A percentile compares a stretch with the other conserved stretches of the same genome.
phyloP scores from a whole-genome alignment of 1,140 invertebrate genomes.

The Heliconius hermathena region DNA sequence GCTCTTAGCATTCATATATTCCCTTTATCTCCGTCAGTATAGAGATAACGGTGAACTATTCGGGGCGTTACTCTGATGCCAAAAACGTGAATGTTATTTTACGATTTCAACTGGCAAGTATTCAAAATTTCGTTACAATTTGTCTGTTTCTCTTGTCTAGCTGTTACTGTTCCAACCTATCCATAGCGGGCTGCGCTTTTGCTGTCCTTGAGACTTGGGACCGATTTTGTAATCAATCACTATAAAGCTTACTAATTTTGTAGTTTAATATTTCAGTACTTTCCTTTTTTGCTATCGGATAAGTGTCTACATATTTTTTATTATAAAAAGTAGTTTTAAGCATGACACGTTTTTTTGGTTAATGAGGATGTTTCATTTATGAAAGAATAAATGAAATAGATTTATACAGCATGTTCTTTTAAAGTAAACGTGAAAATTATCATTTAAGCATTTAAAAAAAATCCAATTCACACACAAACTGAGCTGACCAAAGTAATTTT shows the following conservation, averaged over 20 bases:
- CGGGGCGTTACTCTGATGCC: constrained; percentile 27
- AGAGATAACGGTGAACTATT: constrained; percentile 22
- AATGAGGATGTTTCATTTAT: neutral
- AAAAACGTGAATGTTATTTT: constrained; percentile 37
- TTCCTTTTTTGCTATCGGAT: neutral
- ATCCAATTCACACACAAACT: no score
- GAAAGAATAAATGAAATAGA: no score
- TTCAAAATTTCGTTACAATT: constrained; percentile 36
- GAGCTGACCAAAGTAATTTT: no score
- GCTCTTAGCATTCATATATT: constrained; percentile 19
- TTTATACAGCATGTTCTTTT: neutral
- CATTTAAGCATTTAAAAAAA: neutral
- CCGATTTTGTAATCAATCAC: neutral
- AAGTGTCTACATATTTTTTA: no score
- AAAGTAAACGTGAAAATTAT: neutral
- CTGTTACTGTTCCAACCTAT: constrained; percentile 8
- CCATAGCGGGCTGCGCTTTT: constrained; percentile 12
- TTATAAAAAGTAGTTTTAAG: no score
- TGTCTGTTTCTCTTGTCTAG: constrained; percentile 19
- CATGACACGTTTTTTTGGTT: no score
- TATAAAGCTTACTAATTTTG: neutral
- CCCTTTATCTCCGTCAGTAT: constrained; percentile 26
- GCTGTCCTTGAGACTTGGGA: neutral
- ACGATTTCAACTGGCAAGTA: constrained; percentile 34
- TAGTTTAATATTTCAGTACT: neutral